Evolutionary conservation across 1,140 invertebrate species (phyloP).

Genomic region (Trichogramma pretiosum): DNA sequence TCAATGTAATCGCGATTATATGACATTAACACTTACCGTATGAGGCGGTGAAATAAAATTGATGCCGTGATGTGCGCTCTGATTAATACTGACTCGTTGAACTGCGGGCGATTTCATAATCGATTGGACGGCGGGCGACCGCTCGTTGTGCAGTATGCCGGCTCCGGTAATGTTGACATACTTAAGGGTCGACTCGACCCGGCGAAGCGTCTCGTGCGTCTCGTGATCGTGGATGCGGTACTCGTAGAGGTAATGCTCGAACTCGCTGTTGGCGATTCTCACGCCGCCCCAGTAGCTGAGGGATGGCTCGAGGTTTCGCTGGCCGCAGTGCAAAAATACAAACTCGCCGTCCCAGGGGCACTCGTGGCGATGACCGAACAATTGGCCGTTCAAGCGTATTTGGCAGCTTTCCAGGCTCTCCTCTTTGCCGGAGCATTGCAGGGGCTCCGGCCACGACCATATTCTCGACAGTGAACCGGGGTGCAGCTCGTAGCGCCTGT

Average conservation of each 20-base stretch:
- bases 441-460: constrained; percentile 91
- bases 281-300: constrained; percentile 94
- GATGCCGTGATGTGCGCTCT: constrained; percentile 84
- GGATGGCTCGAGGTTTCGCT: constrained; percentile 58
- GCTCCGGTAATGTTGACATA: constrained; percentile 88
- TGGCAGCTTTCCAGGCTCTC: constrained; percentile 75
- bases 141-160: constrained; percentile 92
- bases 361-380: constrained; percentile 73
- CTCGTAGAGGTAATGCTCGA: constrained; percentile 79
- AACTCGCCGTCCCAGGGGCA: constrained; percentile 84
- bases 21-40: constrained; percentile 54
- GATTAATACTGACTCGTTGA: constrained; percentile 70
- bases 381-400: constrained; percentile 78
- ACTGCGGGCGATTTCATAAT: constrained; percentile 78
- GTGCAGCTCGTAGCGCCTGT: constrained; percentile 73
- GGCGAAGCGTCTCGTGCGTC: constrained; percentile 59
- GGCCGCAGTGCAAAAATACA: constrained; percentile 88
- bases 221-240: constrained; percentile 71
- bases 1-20: background rate
- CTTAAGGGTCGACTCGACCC: constrained; percentile 67
- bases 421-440: constrained; percentile 80
- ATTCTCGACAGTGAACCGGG: constrained; percentile 73
- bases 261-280: constrained; percentile 78
- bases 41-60: constrained; percentile 83
- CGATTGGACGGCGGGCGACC: constrained; percentile 82